Evolutionary conservation across 2,113 vertebrate species (phyloP), one percentile per base, ranked within the genome.

Genomic region (Microtus richardsoni): DNA sequence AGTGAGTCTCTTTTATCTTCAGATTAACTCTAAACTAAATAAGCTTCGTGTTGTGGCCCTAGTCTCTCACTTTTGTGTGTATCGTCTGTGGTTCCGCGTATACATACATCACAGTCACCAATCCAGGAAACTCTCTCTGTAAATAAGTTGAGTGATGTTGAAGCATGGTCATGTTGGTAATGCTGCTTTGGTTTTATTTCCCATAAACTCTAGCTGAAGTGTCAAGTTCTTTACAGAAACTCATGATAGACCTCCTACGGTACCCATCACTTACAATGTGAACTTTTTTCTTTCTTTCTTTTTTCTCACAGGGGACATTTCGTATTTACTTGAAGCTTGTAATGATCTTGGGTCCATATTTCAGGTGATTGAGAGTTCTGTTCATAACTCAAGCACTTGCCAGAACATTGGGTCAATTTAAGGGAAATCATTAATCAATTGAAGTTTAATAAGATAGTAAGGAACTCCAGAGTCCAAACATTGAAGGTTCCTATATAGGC

Each of bases 381-480:
- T 60, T 92, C 68, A 52, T 54, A 87, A 58, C 16, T 95, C 52
- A 83, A 91, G 14, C 14, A 47, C 49, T 70, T 74, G 33, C 17
- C 13, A 89, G 75, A 87, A 33, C 75, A 84, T 89, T 73, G 78
- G 74, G 8, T 91, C 36, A 87, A 47, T 74, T 91, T 70, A 60
- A 83, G 39, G 26, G 54, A 41, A 85, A 14, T 5, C 30, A 83
- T 14, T 5, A 64, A 9, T 79, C 19, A 90, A 84, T n/a, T n/a
- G 36, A 77, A 58, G 13, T 54, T 1, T 77, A 36, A 74, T 17
- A 70, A 83, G 24, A 47, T 39, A 90, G 2, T 77, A 82, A 82
- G 36, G 30, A 71, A 91, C 19, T 71, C 47, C 30, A 4, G 16
- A 30, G 30, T 92, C 70, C 79, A 80, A 71, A 87, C 19, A 13